These are phyloP conservation scores for Drosophila truncata DNA, from an alignment of 1,140 invertebrate species.

Conservation along the genomic window DNA sequence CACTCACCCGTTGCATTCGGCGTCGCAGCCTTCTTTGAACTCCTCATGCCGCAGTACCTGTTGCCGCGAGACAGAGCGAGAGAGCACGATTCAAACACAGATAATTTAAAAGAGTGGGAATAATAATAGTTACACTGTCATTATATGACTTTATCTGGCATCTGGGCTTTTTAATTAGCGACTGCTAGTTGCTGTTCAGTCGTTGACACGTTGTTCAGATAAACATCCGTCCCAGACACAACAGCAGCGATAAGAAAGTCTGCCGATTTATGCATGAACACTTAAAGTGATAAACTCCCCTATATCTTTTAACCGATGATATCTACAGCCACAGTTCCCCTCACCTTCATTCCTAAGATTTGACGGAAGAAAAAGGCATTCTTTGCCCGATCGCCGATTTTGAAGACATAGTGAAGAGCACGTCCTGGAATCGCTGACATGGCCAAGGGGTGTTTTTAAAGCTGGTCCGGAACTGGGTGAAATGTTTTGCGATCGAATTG, in stretches of 20 bases:
- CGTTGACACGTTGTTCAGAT: constrained; percentile 35
- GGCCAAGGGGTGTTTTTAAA: background rate
- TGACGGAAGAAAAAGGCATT: constrained; percentile 95
- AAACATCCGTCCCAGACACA: constrained; percentile 23
- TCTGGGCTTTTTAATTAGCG: constrained; percentile 56
- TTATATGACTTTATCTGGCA: constrained; percentile 40
- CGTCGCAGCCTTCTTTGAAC: constrained; percentile 97
- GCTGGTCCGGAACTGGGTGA: background rate
- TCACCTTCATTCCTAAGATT: constrained; percentile 97
- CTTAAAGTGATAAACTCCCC: background rate
- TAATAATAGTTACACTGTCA: constrained; percentile 30
- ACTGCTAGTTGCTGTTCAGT: background rate
- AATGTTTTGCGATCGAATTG: constrained; percentile 2
- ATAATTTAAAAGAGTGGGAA: background rate
- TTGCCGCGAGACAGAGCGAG: constrained; percentile 19
- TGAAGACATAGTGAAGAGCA: constrained; percentile 97
- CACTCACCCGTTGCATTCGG: constrained; percentile 97
- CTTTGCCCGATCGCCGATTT: constrained; percentile 94
- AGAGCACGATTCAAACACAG: background rate
- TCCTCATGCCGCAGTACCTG: constrained; percentile 98
- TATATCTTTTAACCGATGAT: too few species aligned
- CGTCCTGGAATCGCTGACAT: constrained; percentile 85
- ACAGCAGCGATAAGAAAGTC: constrained; percentile 32
- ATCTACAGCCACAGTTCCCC: constrained; percentile 17
- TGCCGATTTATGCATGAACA: constrained; percentile 15